Evolutionary conservation across 2,113 vertebrate species (phyloP), one percentile per base, ranked within the genome.

Genomic region (Paradoxurus hermaphroditus): DNA sequence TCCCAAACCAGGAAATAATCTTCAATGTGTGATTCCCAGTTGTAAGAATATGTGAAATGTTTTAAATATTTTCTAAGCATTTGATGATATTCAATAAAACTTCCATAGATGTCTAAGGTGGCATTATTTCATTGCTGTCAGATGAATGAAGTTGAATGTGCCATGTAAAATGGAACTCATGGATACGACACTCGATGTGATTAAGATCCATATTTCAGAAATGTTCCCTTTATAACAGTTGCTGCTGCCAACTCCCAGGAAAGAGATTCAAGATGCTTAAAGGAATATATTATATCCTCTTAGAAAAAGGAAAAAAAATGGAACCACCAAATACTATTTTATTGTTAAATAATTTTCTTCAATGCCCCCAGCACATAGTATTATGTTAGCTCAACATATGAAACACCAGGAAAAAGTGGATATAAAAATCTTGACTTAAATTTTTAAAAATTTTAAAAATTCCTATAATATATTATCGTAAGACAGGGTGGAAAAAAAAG

Each of bases 51-150:
- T 65, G 79, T 94, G 70, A 94, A 94, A 92, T 68, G 15, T 27
- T 82, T 97, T 96, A 97, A 97, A 88, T 97, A 96, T 93, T 96
- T 97, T 90, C 86, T 96, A 91, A 96, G 84, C 39, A 94, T 87
- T 95, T 75, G 83, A 68, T 36, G 67, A 75, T 70, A 53, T 56
- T 79, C 59, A 84, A 21, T 82, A 87, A 96, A 96, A 83, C 81
- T 86, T 81, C 90, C 56, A 29, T 6, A 73, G 59, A 86, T 59
- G 41, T 68, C 39, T 62, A 78, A 95, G 78, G 59, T 23, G 70
- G 49, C 46, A 89, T 91, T 83, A 96, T 92, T 87, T 95, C 51
- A 92, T 11, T 46, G 8, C 11, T 93, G 81, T 84, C 75, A 94
- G 79, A 95, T 41, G 39, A 96, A 77, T 72, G n/a, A 96, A 85